A percentile compares a stretch with the other conserved stretches of the same genome.
These are phyloP conservation scores for Athene cunicularia DNA, from an alignment of 2,113 vertebrate genomes.

Conservation along the genomic window DNA sequence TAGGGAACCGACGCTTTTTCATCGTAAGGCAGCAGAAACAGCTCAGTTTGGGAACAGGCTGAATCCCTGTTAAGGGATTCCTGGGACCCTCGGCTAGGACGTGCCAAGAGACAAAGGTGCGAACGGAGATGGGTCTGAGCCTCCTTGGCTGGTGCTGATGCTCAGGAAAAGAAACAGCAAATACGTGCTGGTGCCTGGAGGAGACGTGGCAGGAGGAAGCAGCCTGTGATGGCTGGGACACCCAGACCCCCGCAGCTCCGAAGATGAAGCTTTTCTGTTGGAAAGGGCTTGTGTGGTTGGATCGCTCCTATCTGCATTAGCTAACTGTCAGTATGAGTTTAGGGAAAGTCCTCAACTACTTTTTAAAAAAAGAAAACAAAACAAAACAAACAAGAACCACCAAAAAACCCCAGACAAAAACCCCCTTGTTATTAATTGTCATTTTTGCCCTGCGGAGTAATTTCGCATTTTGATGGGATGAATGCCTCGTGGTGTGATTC, in stretches of 20 bases:
- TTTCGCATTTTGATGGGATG: neutral
- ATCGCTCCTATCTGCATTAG: accelerated
- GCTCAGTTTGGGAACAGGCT: neutral
- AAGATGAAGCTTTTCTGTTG: accelerated
- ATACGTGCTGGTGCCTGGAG: accelerated
- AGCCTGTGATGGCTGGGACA: neutral
- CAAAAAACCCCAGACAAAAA: neutral
- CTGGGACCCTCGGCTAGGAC: neutral
- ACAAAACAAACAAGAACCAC: too few species aligned
- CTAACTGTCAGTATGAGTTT: neutral
- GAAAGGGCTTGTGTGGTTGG: neutral
- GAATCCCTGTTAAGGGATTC: neutral
- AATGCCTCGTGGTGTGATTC: accelerated
- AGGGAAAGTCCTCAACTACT: neutral
- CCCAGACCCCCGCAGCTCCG: neutral
- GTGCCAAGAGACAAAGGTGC: neutral
- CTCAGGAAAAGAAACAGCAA: neutral
- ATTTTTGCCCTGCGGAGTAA: neutral
- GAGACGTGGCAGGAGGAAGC: accelerated
- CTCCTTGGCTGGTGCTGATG: accelerated
- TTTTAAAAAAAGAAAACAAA: too few species aligned
- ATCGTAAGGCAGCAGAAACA: neutral
- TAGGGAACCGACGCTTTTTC: accelerated
- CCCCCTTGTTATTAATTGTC: neutral
- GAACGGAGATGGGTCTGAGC: neutral